A percentile compares a stretch with the other conserved stretches of the same genome.
Evolutionary conservation across 2,888 invertebrate species (phyloP).

Genomic region (Lycocerus yunnanus): DNA sequence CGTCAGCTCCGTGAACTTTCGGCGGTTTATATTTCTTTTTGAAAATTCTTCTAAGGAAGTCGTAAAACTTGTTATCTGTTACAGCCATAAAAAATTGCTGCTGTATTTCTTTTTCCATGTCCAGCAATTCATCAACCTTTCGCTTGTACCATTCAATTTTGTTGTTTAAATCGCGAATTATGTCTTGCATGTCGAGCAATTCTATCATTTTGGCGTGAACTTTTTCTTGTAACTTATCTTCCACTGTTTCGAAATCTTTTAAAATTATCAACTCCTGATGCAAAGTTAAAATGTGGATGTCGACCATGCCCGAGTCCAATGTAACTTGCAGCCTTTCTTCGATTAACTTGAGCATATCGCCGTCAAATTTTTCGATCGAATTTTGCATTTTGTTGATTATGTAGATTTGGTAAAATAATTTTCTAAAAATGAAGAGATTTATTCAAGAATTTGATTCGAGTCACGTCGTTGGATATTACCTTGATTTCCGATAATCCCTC

Average conservation of each 20-base stretch:
- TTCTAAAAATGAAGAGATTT: constrained; percentile 46
- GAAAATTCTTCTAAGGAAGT: constrained; percentile 79
- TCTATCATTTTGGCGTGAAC: constrained; percentile 44
- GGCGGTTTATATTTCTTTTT: constrained; percentile 80
- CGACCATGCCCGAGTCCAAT: constrained; percentile 63
- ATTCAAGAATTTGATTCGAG: constrained; percentile 13
- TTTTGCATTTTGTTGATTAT: constrained; percentile 64
- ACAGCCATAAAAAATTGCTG: constrained; percentile 61
- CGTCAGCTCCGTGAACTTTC: constrained; percentile 61
- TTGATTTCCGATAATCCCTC: constrained; percentile 58
- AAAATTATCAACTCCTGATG: constrained; percentile 77
- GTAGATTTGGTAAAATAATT: constrained; percentile 68
- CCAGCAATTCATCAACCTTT: constrained; percentile 54
- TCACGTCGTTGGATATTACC: constrained; percentile 50
- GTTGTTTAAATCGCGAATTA: constrained; percentile 57
- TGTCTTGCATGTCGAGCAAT: constrained; percentile 60
- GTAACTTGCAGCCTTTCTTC: constrained; percentile 64
- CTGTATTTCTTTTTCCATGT: constrained; percentile 58
- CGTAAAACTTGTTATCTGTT: constrained; percentile 75
- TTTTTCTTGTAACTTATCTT: constrained; percentile 63
- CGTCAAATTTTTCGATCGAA: constrained; percentile 69
- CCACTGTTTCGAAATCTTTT: constrained; percentile 73
- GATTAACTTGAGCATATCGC: constrained; percentile 61
- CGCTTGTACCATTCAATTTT: constrained; percentile 59
- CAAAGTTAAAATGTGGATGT: constrained; percentile 67